Evolutionary conservation across 2,888 invertebrate species (phyloP), one percentile per base, ranked within the genome.

Genomic region (Diadromus collaris): DNA sequence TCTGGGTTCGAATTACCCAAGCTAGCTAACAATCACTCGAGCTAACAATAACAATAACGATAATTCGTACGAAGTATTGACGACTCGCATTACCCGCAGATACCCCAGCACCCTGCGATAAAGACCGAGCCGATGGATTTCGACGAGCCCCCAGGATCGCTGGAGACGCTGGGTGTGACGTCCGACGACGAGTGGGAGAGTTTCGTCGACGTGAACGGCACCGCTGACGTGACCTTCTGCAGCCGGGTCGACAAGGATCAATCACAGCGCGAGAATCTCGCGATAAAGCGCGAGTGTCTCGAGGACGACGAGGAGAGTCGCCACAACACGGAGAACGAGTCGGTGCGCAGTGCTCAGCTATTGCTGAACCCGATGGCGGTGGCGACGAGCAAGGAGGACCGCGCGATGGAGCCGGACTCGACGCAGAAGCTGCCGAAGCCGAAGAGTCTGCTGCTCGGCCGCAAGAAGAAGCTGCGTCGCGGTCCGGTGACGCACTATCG

Each of bases 41-140:
- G 32, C 6, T 7, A 32, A 32, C 32, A 29, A 29, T 6, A 29
- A 29, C 29, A 29, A 29, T 6, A 29, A 5, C 29, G 6, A 29
- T 29, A 29, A 29, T 29, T 29, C 29, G 29, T 29, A 6, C 29
- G 21, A 69, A 2, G 16, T 2, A 54, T 51, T 48, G 32, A 51
- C 6, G 13, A 48, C n/a, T 32, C n/a, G 9, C 41, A 9, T 41
- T 54, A 0, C 54, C 27, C 6, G 16, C 92, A 93, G 93, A 82
- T 84, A 65, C n/a, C 54, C 6, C 54, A 56, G 16, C 4, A n/a
- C 27, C 88, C 92, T n/a, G n/a, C n/a, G 78, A 92, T 94, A 79
- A 94, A 94, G 90, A 92, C 91, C 90, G 94, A 94, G 86, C 93
- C 93, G 78, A 88, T 92, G 38, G 92, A 90, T 58, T 16, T 91